Conservation (phyloP, 2,113 vertebrate genomes). For the Pteronura brasiliensis region DNA sequence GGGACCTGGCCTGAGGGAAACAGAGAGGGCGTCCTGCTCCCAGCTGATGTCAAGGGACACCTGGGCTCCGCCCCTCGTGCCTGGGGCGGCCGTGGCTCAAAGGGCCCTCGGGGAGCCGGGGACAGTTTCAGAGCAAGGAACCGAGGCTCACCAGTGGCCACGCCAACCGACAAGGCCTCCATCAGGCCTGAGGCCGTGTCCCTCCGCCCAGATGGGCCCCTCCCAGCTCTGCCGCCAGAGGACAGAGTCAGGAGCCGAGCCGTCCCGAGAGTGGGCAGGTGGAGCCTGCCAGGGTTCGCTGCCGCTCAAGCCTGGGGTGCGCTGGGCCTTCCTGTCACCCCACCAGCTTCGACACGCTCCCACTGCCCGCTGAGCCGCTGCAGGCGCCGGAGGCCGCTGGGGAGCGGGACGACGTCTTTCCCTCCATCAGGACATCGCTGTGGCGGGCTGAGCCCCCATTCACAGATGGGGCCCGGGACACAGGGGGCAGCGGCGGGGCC, state of each 20-base stretch:
- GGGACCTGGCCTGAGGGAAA: background rate
- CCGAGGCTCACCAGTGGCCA: background rate
- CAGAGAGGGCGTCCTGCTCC: background rate
- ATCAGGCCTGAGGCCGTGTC: background rate
- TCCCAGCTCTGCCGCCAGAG: fast-evolving
- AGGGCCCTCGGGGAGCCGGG: background rate
- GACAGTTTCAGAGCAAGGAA: background rate
- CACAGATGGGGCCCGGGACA: background rate
- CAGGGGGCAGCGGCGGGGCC: too few species aligned
- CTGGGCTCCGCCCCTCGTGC: background rate
- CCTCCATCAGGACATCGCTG: fast-evolving
- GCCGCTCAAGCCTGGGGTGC: background rate
- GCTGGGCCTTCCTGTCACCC: background rate
- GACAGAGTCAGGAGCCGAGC: background rate
- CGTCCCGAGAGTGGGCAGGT: background rate
- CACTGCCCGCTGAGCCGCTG: background rate
- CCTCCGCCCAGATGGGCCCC: background rate
- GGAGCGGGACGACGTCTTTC: fast-evolving
- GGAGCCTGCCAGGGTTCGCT: background rate
- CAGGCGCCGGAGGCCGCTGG: background rate
- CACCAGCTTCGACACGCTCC: background rate
- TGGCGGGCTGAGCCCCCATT: background rate
- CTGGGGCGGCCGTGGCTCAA: fast-evolving
- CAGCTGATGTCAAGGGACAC: background rate
- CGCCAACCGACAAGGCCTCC: background rate